Conservation (phyloP, 2,888 invertebrate species). For the Rhimphoctona megacephalus region DNA sequence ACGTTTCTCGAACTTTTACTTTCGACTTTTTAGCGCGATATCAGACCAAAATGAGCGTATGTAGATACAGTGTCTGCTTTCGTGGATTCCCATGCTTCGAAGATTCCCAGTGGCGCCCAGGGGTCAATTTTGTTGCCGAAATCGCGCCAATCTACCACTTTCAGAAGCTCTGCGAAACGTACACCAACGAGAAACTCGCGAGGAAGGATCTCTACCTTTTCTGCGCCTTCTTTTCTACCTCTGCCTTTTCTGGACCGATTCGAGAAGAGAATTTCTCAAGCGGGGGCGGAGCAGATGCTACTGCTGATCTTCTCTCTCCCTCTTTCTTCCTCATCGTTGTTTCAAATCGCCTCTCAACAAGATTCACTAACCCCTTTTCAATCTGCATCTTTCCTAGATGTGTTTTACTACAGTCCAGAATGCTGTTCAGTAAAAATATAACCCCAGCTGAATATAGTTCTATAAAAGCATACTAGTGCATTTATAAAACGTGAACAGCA, state of each 20-base stretch:
- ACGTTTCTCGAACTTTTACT: constrained; percentile 9
- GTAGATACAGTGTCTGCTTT: background rate
- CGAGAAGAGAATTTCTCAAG: constrained; percentile 5
- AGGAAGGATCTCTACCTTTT: constrained; percentile 6
- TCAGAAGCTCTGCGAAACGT: background rate
- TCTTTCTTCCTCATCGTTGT: background rate
- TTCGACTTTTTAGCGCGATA: constrained; percentile 36
- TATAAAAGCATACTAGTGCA: constrained; percentile 32
- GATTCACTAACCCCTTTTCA: constrained; percentile 30
- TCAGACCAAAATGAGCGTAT: constrained; percentile 8
- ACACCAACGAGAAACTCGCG: constrained; percentile 24
- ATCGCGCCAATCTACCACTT: constrained; percentile 39
- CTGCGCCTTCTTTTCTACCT: constrained; percentile 11
- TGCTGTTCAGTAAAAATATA: constrained; percentile 6
- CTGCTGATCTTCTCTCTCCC: constrained; percentile 2
- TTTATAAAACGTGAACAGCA: background rate
- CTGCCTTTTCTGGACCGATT: background rate
- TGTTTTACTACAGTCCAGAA: background rate
- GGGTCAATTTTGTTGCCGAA: constrained; percentile 14
- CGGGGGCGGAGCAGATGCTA: constrained; percentile 46
- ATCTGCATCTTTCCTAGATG: background rate
- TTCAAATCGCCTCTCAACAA: constrained; percentile 28
- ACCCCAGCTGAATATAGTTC: background rate
- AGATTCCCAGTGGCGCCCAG: constrained; percentile 8
- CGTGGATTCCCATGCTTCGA: constrained; percentile 11